Evolutionary conservation across 1,140 invertebrate genomes (phyloP), one percentile per base, ranked within the genome.

Genomic region (Ips typographus): DNA sequence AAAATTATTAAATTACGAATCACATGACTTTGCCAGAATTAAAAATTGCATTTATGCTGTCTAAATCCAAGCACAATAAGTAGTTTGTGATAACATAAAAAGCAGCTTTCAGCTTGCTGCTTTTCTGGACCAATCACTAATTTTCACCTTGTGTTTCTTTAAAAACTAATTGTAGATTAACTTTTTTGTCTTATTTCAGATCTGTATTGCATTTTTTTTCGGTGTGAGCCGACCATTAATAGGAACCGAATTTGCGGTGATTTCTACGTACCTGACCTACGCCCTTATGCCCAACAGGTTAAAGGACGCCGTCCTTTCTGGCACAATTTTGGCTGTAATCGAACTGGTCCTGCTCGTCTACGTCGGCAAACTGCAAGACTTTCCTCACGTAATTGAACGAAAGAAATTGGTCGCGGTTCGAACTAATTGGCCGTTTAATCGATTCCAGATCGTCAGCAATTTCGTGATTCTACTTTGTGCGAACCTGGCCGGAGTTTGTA

Each of bases 191-290:
- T 22, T 22, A 22, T 55, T 77, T 41, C 70, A 80, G 79, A 76
- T 81, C 37, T 79, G 77, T 65, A 76, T 76, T 51, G 81, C 67
- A 74, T 69, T 79, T 37, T 79, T 77, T 41, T 76, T 72, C 52
- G 77, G 77, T 37, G 56, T 51, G 3, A 68, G 76, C 49, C 68
- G 78, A 37, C 77, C 78, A 6, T 65, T 80, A 37, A 84, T 89
- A 2, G 88, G 89, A 1, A 85, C 89, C 1, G 90, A 89, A 81
- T 83, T 85, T 2, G 87, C 88, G 4, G 84, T 92, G 7, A 86
- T 95, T 65, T 94, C 93, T 82, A 91, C 93, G 53, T 97, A 95
- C 82, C 85, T 95, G 81, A 91, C 91, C 40, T 96, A 95, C 77
- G 91, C 93, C 1, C 85, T 95, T 71, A 85, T 97, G 65, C 94